Percentiles rank a stretch among this genome's conserved stretches.
Conservation (phyloP, 2,888 invertebrate species). For the Mimas tiliae region DNA sequence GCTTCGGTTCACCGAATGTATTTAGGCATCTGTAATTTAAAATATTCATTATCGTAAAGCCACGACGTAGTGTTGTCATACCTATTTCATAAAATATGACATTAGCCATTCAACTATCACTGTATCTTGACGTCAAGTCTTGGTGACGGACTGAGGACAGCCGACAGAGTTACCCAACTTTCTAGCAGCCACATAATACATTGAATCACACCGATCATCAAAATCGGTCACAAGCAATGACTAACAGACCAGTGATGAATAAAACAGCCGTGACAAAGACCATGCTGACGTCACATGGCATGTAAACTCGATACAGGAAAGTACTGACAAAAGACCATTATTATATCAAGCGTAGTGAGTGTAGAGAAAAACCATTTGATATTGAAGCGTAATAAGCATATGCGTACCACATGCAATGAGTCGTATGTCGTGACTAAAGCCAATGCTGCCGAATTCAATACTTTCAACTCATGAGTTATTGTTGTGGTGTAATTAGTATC, state of each 20-base stretch:
- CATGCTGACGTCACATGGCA: background rate
- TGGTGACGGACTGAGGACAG: too few species aligned
- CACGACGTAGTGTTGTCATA: background rate
- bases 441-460: slow-evolving; percentile 35
- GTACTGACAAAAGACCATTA: slow-evolving; percentile 10
- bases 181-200: too few species aligned
- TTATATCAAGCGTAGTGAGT: slow-evolving; percentile 12
- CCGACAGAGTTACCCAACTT: too few species aligned
- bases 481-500: slow-evolving; percentile 38
- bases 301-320: background rate
- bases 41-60: background rate
- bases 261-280: background rate
- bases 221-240: background rate
- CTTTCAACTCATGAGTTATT: slow-evolving; percentile 33
- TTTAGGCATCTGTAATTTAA: background rate
- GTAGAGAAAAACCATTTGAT: slow-evolving; percentile 8
- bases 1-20: background rate
- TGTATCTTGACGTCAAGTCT: too few species aligned
- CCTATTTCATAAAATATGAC: background rate
- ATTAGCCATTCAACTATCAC: too few species aligned
- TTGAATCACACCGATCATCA: background rate
- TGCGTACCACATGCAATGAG: slow-evolving; percentile 16
- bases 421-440: slow-evolving; percentile 31
- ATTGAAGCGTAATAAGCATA: background rate
- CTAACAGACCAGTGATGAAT: background rate